A percentile compares a stretch with the other conserved stretches of the same genome.
phyloP scores from a whole-genome alignment of 2,888 invertebrate species.

The Spodoptera picta region DNA sequence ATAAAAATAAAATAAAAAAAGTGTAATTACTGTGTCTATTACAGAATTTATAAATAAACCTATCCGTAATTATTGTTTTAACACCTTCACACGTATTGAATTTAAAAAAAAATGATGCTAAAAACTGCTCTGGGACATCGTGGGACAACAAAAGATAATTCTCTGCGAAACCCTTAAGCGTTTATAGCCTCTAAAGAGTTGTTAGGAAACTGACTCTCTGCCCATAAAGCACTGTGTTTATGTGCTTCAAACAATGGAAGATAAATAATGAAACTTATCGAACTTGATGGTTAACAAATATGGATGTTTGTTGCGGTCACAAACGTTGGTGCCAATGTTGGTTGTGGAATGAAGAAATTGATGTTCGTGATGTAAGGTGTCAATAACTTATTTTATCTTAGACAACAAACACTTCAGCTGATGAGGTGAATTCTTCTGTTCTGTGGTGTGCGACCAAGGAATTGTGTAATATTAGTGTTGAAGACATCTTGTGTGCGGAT shows the following conservation, averaged over 20 bases:
- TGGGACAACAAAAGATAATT: conserved; percentile 71
- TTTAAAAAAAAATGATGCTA: conserved; percentile 5
- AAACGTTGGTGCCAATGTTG: conserved; percentile 24
- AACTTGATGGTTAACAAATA: conserved; percentile 61
- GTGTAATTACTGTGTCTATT: too few relatives aligned
- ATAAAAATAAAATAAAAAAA: too few relatives aligned
- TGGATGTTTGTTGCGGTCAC: conserved; percentile 50
- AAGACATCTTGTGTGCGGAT: too few relatives aligned
- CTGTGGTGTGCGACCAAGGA: not conserved
- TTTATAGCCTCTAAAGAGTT: conserved; percentile 76
- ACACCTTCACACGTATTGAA: not conserved
- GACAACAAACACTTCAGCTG: not conserved
- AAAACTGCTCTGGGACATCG: conserved; percentile 22
- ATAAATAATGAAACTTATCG: conserved; percentile 85
- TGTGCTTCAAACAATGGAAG: conserved; percentile 77
- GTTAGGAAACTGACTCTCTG: conserved; percentile 70
- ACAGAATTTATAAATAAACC: too few relatives aligned
- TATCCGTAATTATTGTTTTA: not conserved
- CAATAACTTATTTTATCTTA: conserved; percentile 16
- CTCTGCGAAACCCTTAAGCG: conserved; percentile 66
- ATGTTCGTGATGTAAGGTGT: conserved; percentile 13
- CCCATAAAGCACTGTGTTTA: conserved; percentile 79
- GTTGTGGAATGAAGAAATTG: conserved; percentile 30
- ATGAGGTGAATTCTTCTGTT: not conserved
- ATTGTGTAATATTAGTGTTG: not conserved